Percentiles rank a stretch among this genome's conserved stretches.
These are phyloP conservation scores for Aphelinus certus DNA, from an alignment of 1,140 invertebrate genomes.

Conservation along the genomic window DNA sequence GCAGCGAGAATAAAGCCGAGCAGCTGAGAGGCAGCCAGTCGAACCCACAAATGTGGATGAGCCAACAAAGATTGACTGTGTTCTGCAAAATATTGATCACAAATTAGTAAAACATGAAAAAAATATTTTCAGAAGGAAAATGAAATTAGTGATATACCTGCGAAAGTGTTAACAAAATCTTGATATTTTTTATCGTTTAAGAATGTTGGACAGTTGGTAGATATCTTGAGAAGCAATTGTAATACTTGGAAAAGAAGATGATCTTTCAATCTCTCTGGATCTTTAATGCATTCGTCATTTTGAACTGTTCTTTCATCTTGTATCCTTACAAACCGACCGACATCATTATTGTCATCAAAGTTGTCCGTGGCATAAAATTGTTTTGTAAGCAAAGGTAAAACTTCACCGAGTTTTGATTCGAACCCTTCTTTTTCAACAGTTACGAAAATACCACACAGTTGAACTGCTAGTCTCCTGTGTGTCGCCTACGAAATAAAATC, in stretches of 20 bases:
- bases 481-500: constrained; percentile 50
- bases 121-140: constrained; percentile 17
- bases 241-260: constrained; percentile 79
- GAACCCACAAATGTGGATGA: constrained; percentile 79
- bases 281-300: constrained; percentile 41
- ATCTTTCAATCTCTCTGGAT: constrained; percentile 69
- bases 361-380: constrained; percentile 58
- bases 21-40: constrained; percentile 78
- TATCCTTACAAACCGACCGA: constrained; percentile 57
- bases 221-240: constrained; percentile 72
- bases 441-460: constrained; percentile 77
- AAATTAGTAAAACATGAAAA: not conserved
- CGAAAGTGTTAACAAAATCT: constrained; percentile 62
- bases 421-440: constrained; percentile 76
- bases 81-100: constrained; percentile 49
- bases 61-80: constrained; percentile 66
- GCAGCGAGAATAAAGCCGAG: constrained; percentile 75
- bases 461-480: constrained; percentile 68
- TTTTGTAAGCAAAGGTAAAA: constrained; percentile 63
- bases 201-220: constrained; percentile 65
- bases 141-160: constrained; percentile 56
- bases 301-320: constrained; percentile 45
- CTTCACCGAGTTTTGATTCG: constrained; percentile 65
- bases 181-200: constrained; percentile 62
- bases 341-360: constrained; percentile 44